Conservation (phyloP, 2,797 vertebrate genomes). For the Xerus rutilus region DNA sequence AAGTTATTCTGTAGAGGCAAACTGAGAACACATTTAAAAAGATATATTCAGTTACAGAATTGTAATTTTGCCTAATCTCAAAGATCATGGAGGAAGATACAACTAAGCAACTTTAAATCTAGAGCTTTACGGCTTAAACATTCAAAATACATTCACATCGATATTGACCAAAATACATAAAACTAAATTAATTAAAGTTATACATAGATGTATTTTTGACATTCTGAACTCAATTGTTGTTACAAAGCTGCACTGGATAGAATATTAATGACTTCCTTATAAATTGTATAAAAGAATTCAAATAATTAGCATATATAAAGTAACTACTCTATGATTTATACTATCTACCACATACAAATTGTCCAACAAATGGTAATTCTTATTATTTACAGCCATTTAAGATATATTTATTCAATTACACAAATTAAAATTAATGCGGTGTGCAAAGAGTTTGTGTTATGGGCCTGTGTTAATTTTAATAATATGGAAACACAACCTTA, state of each 20-base stretch:
- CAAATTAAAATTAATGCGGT: not conserved
- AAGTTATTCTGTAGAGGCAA: not conserved
- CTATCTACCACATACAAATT: not conserved
- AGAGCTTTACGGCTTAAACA: not conserved
- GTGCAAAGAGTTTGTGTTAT: not conserved
- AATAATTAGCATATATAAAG: not conserved
- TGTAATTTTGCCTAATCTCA: not conserved
- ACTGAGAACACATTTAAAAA: not conserved
- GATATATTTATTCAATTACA: not conserved
- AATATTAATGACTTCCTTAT: not conserved
- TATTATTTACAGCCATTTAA: not conserved
- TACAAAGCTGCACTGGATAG: not conserved
- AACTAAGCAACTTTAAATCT: not conserved
- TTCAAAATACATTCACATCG: not conserved
- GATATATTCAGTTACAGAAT: not conserved
- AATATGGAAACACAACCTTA: not conserved
- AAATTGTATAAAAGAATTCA: not conserved
- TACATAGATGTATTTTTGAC: not conserved
- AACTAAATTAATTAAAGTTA: not conserved
- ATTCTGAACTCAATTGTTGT: not conserved
- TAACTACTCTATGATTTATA: not conserved
- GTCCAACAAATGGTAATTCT: not conserved
- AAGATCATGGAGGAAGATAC: not conserved
- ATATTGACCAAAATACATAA: not conserved
- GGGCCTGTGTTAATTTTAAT: not conserved